A percentile compares a stretch with the other conserved stretches of the same genome.
Conservation (phyloP, 2,888 invertebrate genomes). For the Chouioia cunea region DNA sequence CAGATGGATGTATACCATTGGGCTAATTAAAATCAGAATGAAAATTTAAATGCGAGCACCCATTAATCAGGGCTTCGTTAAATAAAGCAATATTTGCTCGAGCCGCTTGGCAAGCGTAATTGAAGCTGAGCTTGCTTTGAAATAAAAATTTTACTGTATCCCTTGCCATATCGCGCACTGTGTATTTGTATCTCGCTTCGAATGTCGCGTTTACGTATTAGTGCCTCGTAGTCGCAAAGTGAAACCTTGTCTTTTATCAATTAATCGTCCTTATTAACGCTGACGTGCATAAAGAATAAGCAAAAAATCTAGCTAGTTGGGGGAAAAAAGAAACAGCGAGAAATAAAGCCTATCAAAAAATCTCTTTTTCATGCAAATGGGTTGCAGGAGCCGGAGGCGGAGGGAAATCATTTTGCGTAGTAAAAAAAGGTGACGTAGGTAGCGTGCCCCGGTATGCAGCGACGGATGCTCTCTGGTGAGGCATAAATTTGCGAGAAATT, state of each 20-base stretch:
- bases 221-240: too few relatives aligned
- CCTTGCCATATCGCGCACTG: too few relatives aligned
- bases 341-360: too few relatives aligned
- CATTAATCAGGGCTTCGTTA: slow-evolving; percentile 1
- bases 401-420: slow-evolving; percentile 13
- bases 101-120: slow-evolving; percentile 8
- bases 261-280: too few relatives aligned
- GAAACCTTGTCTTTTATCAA: too few relatives aligned
- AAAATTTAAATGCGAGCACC: background rate
- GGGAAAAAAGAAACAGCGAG: too few relatives aligned
- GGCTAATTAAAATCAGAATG: too few relatives aligned
- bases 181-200: too few relatives aligned
- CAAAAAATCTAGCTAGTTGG: too few relatives aligned
- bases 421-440: background rate
- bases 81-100: slow-evolving; percentile 14
- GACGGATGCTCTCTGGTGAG: background rate
- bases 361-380: slow-evolving; percentile 35
- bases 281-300: too few relatives aligned
- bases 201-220: too few relatives aligned
- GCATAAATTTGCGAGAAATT: slow-evolving; percentile 18
- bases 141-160: background rate
- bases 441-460: background rate
- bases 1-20: too few relatives aligned
- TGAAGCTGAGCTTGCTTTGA: slow-evolving; percentile 3
- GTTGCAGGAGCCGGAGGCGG: background rate